Evolutionary conservation across 1,140 invertebrate genomes (phyloP).

Genomic region (Carcinoscorpius rotundicauda): DNA sequence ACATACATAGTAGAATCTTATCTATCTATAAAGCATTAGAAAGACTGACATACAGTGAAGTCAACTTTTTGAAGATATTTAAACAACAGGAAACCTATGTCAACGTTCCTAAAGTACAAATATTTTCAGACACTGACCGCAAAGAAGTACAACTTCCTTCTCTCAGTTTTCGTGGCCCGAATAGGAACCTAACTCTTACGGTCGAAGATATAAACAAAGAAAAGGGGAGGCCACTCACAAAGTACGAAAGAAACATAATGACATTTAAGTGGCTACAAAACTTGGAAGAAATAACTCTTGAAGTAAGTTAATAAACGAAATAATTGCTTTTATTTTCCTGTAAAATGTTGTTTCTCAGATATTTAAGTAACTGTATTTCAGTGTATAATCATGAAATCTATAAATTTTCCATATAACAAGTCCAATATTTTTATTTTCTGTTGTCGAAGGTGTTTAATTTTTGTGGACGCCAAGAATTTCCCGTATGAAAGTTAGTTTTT

Average conservation of each 20-base stretch:
- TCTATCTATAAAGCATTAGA: constrained; percentile 67
- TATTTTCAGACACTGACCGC: not conserved
- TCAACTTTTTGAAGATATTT: not conserved
- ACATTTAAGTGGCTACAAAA: constrained; percentile 82
- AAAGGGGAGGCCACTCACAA: constrained; percentile 62
- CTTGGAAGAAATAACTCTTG: constrained; percentile 47
- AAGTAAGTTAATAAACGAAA: not conserved
- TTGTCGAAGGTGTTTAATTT: no score
- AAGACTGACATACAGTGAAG: constrained; percentile 60
- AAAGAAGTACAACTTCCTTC: not conserved
- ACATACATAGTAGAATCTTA: constrained; percentile 53
- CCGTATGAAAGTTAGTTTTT: no score
- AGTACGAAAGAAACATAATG: constrained; percentile 81
- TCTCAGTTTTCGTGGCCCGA: not conserved
- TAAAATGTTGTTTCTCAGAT: no score
- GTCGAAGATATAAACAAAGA: constrained; percentile 57
- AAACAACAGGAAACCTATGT: not conserved
- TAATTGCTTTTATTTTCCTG: no score
- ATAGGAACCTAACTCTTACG: not conserved
- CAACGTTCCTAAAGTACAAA: not conserved
- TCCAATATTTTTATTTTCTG: no score
- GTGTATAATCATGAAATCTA: no score
- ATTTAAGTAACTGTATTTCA: no score
- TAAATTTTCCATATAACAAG: no score
- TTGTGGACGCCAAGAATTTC: no score